Evolutionary conservation across 2,797 vertebrate genomes (phyloP).

Genomic region (Borostomias antarcticus): DNA sequence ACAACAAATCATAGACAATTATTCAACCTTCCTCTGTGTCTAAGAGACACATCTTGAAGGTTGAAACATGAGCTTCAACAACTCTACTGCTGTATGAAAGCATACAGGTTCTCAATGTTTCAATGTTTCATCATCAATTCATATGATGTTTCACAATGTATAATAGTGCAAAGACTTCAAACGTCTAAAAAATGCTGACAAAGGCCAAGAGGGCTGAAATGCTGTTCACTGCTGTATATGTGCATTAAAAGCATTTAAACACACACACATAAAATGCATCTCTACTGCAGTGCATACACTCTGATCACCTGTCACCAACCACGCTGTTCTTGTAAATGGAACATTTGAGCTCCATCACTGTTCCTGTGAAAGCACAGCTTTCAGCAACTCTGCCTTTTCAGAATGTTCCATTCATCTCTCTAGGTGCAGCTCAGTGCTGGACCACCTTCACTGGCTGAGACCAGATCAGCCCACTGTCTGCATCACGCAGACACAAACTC

Average conservation of each 20-base stretch:
- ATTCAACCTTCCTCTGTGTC: neutral
- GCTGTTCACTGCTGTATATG: too few species aligned
- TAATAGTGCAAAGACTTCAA: too few species aligned
- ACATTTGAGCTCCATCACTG: neutral
- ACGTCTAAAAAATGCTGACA: too few species aligned
- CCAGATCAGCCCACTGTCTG: constrained; percentile 49
- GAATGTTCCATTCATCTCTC: constrained; percentile 15
- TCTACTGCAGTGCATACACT: neutral
- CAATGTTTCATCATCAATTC: too few species aligned
- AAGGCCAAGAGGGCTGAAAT: too few species aligned
- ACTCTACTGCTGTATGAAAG: too few species aligned
- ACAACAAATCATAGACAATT: neutral
- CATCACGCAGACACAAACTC: constrained; percentile 28
- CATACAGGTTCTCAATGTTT: too few species aligned
- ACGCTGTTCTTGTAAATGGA: constrained; percentile 23
- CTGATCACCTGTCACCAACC: constrained; percentile 19
- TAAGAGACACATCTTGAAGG: too few species aligned
- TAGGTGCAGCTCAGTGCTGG: constrained; percentile 28
- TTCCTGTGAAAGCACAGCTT: constrained; percentile 27
- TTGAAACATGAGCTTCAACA: too few species aligned
- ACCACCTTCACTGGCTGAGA: constrained; percentile 30
- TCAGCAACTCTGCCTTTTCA: constrained; percentile 24
- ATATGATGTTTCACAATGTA: too few species aligned
- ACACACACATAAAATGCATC: neutral
- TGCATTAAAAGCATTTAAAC: neutral